Evolutionary conservation across 2,888 invertebrate species (phyloP).

Genomic region (Salpingus planirostris): DNA sequence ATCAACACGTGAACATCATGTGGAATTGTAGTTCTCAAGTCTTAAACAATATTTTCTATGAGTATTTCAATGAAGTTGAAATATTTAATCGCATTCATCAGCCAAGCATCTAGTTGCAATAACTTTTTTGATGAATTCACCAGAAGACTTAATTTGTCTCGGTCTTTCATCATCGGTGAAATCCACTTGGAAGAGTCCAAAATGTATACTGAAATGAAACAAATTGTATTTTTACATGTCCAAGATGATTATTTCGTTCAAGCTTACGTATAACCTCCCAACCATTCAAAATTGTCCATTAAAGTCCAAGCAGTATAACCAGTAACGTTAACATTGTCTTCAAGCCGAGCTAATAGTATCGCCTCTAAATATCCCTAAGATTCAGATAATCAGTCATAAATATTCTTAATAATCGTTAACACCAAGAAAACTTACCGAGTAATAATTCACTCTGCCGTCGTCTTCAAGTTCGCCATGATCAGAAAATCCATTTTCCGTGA

Average conservation of each 20-base stretch:
- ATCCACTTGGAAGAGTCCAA: constrained; percentile 10
- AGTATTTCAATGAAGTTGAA: too few relatives aligned
- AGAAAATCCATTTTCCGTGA: constrained; percentile 52
- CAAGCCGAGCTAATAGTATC: constrained; percentile 30
- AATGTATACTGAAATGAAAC: constrained; percentile 7
- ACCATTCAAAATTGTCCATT: constrained; percentile 44
- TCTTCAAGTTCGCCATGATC: constrained; percentile 44
- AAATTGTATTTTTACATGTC: background rate
- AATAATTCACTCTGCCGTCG: constrained; percentile 41
- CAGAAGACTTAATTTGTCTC: constrained; percentile 10
- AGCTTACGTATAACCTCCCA: constrained; percentile 36
- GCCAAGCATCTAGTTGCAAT: constrained; percentile 8
- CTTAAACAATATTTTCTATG: too few relatives aligned
- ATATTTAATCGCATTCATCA: constrained; percentile 6
- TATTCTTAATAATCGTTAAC: too few relatives aligned
- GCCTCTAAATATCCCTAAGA: constrained; percentile 42
- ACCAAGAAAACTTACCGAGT: constrained; percentile 22
- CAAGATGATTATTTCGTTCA: background rate
- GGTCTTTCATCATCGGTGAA: constrained; percentile 7
- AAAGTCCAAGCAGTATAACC: constrained; percentile 40
- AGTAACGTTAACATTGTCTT: constrained; percentile 34
- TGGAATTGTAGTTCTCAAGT: too few relatives aligned
- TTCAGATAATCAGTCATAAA: too few relatives aligned
- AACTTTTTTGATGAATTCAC: constrained; percentile 5
- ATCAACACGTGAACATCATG: too few relatives aligned